Evolutionary conservation across 2,113 vertebrate species (phyloP), one percentile per base, ranked within the genome.

Genomic region (Caloenas nicobarica): DNA sequence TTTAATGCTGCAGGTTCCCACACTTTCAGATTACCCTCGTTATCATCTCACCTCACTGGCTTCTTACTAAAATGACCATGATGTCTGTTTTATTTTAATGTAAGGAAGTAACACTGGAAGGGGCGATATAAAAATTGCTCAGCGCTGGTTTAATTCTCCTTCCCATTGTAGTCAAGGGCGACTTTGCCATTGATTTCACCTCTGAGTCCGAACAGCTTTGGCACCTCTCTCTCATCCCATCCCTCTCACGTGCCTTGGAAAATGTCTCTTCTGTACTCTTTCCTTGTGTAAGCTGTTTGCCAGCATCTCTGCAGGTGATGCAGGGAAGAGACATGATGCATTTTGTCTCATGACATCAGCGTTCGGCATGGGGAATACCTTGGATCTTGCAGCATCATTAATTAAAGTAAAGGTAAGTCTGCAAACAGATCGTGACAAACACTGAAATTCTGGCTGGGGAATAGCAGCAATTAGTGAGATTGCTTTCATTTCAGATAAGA

Each of bases 401-500:
- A 74, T 92, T 73, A 81, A 71, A 70, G 23, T 62, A 54, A 86
- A 92, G 69, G 85, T 88, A 78, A 93, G 88, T 79, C 50, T 87
- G 44, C 57, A 89, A 74, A 28, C 22, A 40, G 31, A 25, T 91
- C 29, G 17, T n/a, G 48, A 33, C 51, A 88, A 72, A 40, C 48
- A 36, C 33, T 69, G 51, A 60, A 80, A 50, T 78, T 36, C 56
- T 81, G 51, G 4, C 42, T 74, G 42, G 56, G 64, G 54, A 73
- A 54, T 11, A 79, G 38, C 33, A 40, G 33, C 42, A 71, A 48
- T 73, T 89, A 46, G 34, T 61, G 38, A 86, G 56, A 58, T 81
- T 65, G 36, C 60, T 93, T 93, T 77, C 24, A 22, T 89, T 78
- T 93, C 66, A 56, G 82, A 46, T 54, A 88, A 40, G 21, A 21